Conservation (phyloP, 2,888 invertebrate genomes). For the Erebia ligea region DNA sequence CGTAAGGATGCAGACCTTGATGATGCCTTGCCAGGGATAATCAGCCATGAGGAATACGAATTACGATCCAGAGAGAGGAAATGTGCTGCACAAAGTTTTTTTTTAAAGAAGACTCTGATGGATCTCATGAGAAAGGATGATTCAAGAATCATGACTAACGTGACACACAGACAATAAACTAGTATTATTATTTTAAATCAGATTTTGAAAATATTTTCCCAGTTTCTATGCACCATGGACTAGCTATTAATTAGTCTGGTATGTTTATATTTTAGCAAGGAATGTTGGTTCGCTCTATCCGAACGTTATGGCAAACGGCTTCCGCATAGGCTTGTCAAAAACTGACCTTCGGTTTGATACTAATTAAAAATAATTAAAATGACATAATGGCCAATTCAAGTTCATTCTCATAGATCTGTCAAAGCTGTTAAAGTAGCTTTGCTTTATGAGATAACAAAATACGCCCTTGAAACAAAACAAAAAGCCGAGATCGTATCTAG, state of each 20-base stretch:
- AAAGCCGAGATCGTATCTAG: slow-evolving; percentile 51
- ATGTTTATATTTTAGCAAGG: too few relatives aligned
- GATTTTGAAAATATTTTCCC: too few relatives aligned
- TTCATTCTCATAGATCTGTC: slow-evolving; percentile 4
- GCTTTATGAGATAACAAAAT: slow-evolving; percentile 1
- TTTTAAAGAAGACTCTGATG: too few relatives aligned
- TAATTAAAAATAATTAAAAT: slow-evolving; percentile 3
- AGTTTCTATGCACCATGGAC: too few relatives aligned
- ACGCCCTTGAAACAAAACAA: slow-evolving; percentile 31
- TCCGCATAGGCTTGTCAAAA: background rate
- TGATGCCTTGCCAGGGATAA: too few relatives aligned
- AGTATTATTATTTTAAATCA: too few relatives aligned
- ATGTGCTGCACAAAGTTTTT: too few relatives aligned
- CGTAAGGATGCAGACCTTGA: too few relatives aligned
- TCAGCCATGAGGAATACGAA: background rate
- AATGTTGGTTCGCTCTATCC: background rate
- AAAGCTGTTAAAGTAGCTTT: slow-evolving; percentile 13
- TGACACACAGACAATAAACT: too few relatives aligned
- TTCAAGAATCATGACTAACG: too few relatives aligned
- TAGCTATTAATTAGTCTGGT: too few relatives aligned
- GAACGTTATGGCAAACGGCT: background rate
- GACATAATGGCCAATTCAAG: background rate
- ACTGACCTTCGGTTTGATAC: background rate
- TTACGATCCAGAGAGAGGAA: background rate
- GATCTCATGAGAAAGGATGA: too few relatives aligned